A percentile compares a stretch with the other conserved stretches of the same genome.
These are phyloP conservation scores for Loripinus fragilis DNA, from an alignment of 2,888 invertebrate genomes.

Conservation along the genomic window DNA sequence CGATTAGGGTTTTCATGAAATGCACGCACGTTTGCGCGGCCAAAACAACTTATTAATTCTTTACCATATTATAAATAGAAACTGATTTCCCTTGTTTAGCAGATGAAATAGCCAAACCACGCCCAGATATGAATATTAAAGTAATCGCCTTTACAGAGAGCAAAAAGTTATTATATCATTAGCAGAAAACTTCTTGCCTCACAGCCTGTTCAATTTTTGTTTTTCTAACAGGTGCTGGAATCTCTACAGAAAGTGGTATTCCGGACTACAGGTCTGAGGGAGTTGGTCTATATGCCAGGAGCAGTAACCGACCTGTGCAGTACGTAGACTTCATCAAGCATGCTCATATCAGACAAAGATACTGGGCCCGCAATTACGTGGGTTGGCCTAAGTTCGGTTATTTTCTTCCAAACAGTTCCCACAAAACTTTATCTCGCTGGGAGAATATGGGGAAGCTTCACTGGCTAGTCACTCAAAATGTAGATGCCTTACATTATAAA, in stretches of 20 bases:
- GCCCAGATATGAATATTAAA: too few relatives aligned
- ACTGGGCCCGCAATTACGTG: slow-evolving; percentile 97
- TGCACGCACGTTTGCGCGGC: too few relatives aligned
- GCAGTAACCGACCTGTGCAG: slow-evolving; percentile 92
- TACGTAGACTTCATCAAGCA: slow-evolving; percentile 90
- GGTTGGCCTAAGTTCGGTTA: slow-evolving; percentile 94
- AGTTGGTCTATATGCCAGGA: slow-evolving; percentile 95
- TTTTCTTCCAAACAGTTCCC: slow-evolving; percentile 90
- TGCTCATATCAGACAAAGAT: slow-evolving; percentile 87
- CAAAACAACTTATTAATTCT: too few relatives aligned
- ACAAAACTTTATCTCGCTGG: slow-evolving; percentile 89
- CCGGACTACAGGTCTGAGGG: slow-evolving; percentile 95
- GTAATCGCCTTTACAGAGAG: too few relatives aligned
- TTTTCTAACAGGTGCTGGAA: slow-evolving; percentile 90
- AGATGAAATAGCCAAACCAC: too few relatives aligned
- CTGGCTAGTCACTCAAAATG: slow-evolving; percentile 97
- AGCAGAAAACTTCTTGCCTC: background rate
- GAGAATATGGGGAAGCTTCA: slow-evolving; percentile 88
- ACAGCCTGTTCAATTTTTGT: too few relatives aligned
- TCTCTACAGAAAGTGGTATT: slow-evolving; percentile 92
- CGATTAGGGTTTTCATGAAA: too few relatives aligned
- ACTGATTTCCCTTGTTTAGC: too few relatives aligned
- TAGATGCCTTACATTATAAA: slow-evolving; percentile 95
- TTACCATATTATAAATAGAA: too few relatives aligned
- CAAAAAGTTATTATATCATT: background rate